Evolutionary conservation across 2,113 vertebrate species (phyloP).

Genomic region (Motacilla tschutschensis): DNA sequence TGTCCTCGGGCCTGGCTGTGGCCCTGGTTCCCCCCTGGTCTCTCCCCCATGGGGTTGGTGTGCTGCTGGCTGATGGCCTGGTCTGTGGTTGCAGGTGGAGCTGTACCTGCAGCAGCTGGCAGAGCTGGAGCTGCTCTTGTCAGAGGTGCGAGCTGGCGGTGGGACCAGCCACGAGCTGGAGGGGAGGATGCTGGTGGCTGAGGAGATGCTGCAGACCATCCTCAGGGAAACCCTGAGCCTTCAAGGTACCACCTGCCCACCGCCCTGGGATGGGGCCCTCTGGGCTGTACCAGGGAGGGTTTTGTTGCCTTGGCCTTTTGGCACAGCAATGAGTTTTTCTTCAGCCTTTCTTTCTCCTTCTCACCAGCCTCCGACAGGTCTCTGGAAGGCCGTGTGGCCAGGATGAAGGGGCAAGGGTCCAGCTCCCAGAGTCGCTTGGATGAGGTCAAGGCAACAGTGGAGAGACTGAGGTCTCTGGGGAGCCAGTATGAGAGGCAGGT

Average conservation of each 20-base stretch:
- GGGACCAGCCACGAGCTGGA: constrained; percentile 65
- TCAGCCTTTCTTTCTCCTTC: not conserved
- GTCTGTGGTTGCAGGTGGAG: constrained; percentile 74
- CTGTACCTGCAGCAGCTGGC: constrained; percentile 72
- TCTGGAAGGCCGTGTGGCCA: constrained; percentile 71
- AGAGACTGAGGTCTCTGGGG: constrained; percentile 46
- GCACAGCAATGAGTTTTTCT: not conserved
- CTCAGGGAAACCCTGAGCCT: constrained; percentile 64
- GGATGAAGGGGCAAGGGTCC: constrained; percentile 65
- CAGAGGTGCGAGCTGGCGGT: not conserved
- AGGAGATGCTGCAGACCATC: constrained; percentile 70
- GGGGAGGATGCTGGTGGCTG: constrained; percentile 59
- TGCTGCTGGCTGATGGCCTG: not conserved
- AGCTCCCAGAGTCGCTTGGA: constrained; percentile 64
- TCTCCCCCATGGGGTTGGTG: accelerated
- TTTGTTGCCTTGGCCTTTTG: not conserved
- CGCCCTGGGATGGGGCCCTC: not conserved
- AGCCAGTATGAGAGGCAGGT: constrained; percentile 66
- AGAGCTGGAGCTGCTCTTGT: constrained; percentile 74
- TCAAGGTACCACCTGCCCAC: constrained; percentile 57
- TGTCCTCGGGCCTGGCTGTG: not conserved
- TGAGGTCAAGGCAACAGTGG: constrained; percentile 26
- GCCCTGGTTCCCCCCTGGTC: not conserved
- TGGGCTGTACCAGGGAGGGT: not conserved
- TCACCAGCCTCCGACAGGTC: constrained; percentile 68